Conservation (phyloP, 2,113 vertebrate species). For the Datnioides undecimradiatus region DNA sequence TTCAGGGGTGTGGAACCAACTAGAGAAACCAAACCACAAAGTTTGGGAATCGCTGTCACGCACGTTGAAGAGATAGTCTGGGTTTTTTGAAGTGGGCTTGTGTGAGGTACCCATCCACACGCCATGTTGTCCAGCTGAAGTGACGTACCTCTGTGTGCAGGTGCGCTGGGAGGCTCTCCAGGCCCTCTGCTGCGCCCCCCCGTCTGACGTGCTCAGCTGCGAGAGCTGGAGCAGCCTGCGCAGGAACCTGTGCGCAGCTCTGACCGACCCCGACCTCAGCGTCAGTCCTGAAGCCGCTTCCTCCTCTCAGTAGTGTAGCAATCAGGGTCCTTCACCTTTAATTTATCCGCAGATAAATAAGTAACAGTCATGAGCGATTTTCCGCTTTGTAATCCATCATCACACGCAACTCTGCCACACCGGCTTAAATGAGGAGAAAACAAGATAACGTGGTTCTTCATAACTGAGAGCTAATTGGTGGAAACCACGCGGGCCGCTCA, state of each 20-base stretch:
- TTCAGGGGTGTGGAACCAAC: too few species aligned
- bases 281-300: slow-evolving; percentile 83
- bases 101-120: too few species aligned
- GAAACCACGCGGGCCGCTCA: not conserved
- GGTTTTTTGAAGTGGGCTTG: too few species aligned
- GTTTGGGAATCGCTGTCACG: too few species aligned
- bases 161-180: slow-evolving; percentile 92
- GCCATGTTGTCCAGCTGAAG: not conserved
- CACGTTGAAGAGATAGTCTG: too few species aligned
- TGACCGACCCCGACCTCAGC: slow-evolving; percentile 88
- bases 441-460: not conserved
- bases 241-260: slow-evolving; percentile 85
- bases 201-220: slow-evolving; percentile 91
- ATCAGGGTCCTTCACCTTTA: not conserved
- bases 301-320: not conserved
- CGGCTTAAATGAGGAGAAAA: not conserved
- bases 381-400: slow-evolving; percentile 4
- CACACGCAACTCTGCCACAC: not conserved
- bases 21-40: too few species aligned
- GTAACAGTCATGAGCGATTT: not conserved
- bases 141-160: slow-evolving; percentile 72
- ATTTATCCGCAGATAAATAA: not conserved
- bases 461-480: not conserved
- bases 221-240: slow-evolving; percentile 91
- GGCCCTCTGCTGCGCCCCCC: slow-evolving; percentile 87